Percentiles rank a stretch among this genome's conserved stretches.
Evolutionary conservation across 2,888 invertebrate species (phyloP).

Genomic region (Diabrotica balteata): DNA sequence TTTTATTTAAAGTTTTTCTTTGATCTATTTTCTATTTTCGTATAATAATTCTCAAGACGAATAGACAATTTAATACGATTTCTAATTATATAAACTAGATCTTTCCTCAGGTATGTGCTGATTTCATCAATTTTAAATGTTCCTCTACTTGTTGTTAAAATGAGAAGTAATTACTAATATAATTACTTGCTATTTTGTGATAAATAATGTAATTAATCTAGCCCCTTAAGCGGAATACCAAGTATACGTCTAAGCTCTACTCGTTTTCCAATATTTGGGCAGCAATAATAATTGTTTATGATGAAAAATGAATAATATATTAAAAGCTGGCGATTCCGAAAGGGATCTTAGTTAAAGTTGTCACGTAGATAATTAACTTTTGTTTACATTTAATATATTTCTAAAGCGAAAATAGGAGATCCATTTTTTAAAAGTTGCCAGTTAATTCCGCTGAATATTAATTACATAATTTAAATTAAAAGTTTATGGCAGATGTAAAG

Average conservation of each 20-base stretch:
- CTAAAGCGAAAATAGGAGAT: conserved; percentile 24
- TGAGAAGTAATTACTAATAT: too few species aligned
- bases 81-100: too few species aligned
- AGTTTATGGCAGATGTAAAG: background rate
- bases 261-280: conserved; percentile 3
- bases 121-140: too few species aligned
- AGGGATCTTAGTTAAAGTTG: conserved; percentile 24
- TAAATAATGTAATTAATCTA: too few species aligned
- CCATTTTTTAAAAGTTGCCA: conserved; percentile 24
- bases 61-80: too few species aligned
- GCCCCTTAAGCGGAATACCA: background rate
- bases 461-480: conserved; percentile 11
- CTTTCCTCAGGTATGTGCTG: too few species aligned
- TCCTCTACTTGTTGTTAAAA: too few species aligned
- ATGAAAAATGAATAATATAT: conserved; percentile 26
- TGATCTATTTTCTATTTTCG: too few species aligned
- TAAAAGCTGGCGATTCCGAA: conserved; percentile 9
- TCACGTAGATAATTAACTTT: conserved; percentile 37
- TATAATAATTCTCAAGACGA: too few species aligned
- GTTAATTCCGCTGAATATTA: conserved; percentile 22
- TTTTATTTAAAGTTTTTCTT: too few species aligned
- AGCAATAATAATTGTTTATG: conserved; percentile 27
- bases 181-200: too few species aligned
- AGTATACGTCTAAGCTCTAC: background rate
- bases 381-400: conserved; percentile 35